Percentiles rank a stretch among this genome's conserved stretches.
Conservation (phyloP, 2,113 vertebrate species). For the Sander lucioperca region DNA sequence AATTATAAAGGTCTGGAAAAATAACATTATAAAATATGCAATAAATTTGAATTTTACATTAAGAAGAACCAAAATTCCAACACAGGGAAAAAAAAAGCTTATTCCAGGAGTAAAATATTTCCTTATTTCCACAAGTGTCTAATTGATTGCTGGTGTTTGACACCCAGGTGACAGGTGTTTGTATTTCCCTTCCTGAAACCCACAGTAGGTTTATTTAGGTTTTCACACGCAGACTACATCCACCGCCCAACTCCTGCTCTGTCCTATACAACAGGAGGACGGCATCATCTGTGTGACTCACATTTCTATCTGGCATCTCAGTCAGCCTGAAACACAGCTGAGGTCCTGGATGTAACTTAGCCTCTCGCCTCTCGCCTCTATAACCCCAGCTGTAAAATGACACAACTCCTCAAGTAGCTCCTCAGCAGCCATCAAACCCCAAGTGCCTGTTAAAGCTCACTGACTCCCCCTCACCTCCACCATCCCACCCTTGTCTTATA, state of each 20-base stretch:
- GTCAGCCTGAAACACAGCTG: conserved; percentile 45
- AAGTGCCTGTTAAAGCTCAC: conserved; percentile 68
- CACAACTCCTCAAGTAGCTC: conserved; percentile 74
- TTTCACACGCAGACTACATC: conserved; percentile 73
- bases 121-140: conserved; percentile 50
- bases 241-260: conserved; percentile 20
- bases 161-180: conserved; percentile 74
- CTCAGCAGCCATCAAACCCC: conserved; percentile 65
- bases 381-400: conserved; percentile 72
- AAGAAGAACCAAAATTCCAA: background rate
- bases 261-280: conserved; percentile 59
- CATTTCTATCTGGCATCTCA: conserved; percentile 40
- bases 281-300: conserved; percentile 62
- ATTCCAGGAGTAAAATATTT: conserved; percentile 37
- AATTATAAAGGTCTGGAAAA: background rate
- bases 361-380: conserved; percentile 16
- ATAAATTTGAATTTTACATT: background rate
- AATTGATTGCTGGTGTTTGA: conserved; percentile 74
- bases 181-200: conserved; percentile 69
- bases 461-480: conserved; percentile 45
- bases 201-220: conserved; percentile 73
- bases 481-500: conserved; percentile 63
- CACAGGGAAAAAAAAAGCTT: background rate
- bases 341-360: conserved; percentile 45
- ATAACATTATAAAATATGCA: background rate